Evolutionary conservation across 2,888 invertebrate species (phyloP), one percentile per base, ranked within the genome.

Genomic region (Xestia rhomboidea): DNA sequence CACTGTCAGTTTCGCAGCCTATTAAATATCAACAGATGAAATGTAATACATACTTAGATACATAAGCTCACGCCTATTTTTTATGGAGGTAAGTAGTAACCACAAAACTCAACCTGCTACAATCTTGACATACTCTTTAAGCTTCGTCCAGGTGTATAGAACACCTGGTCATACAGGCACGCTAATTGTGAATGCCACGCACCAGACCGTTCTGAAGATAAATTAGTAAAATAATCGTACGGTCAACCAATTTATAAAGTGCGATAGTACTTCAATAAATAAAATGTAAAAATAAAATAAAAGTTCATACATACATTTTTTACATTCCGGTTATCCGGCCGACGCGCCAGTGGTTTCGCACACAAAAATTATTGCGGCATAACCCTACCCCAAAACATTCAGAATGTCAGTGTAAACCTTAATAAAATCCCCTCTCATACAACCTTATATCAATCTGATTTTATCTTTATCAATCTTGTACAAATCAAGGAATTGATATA

Each of bases 391-490:
- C 41, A 49, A 70, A 80, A 72, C 74, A 72, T 84, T 75, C 62
- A 41, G 68, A 84, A 75, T 72, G 49, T 68, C 80, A 63, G 68
- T 66, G 71, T 63, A 66, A 74, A 64, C 84, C 75, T 27, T 81
- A 72, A 84, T 82, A 84, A 82, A 82, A 82, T 80, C 68, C 38
- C 49, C 64, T 72, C 66, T 51, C 62, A 80, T 84, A 68, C 64
- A 69, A 30, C 68, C 57, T 66, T 71, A 69, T 82, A 84, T 80
- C 82, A 84, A 82, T 84, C 81, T 71, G 27, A 49, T 67, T 74
- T 84, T 71, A 84, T 79, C 44, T 70, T 70, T 84, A 82, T 46
- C 67, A 84, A 74, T 79, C n/a, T 57, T 79, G 34, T 70, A 79
- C 5, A 83, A 68, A 73, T 73, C 79, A 73, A 66, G 73, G 54